phyloP scores from a whole-genome alignment of 2,888 invertebrate genomes.

The Parnassius glacialis region DNA sequence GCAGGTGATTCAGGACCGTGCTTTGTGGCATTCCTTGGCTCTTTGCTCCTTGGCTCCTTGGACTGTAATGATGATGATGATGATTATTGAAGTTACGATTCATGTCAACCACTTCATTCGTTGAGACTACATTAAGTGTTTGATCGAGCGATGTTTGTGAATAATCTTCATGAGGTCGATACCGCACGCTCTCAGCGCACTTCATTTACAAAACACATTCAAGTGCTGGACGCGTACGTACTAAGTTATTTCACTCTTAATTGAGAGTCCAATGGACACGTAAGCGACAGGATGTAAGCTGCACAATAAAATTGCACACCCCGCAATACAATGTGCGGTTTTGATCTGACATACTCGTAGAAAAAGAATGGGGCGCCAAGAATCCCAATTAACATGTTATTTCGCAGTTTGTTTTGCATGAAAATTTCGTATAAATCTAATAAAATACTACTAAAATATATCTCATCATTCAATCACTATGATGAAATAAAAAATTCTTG shows the following conservation, averaged over 20 bases:
- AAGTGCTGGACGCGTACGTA: constrained; percentile 16
- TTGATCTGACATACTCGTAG: constrained; percentile 7
- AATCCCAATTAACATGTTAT: neutral
- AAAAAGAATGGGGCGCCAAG: constrained; percentile 2
- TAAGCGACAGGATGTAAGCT: constrained; percentile 22
- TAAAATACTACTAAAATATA: neutral
- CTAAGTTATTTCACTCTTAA: constrained; percentile 24
- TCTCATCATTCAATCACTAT: neutral
- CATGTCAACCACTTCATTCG: neutral
- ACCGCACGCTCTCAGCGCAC: constrained; percentile 11
- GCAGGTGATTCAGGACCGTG: no score
- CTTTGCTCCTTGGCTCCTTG: no score
- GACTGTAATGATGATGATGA: no score
- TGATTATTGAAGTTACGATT: no score
- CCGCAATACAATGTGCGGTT: constrained; percentile 22
- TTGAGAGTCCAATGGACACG: constrained; percentile 23
- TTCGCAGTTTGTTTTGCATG: neutral
- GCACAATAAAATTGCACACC: constrained; percentile 22
- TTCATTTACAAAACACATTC: constrained; percentile 18
- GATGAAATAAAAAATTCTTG: no score
- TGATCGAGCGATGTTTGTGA: constrained; percentile 35
- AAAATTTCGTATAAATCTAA: neutral
- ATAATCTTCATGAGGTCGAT: constrained; percentile 14
- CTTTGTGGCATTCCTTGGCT: no score
- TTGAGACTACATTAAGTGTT: constrained; percentile 37